These are phyloP conservation scores for Ibidorhyncha struthersii DNA, from an alignment of 2,113 vertebrate genomes.

Conservation along the genomic window DNA sequence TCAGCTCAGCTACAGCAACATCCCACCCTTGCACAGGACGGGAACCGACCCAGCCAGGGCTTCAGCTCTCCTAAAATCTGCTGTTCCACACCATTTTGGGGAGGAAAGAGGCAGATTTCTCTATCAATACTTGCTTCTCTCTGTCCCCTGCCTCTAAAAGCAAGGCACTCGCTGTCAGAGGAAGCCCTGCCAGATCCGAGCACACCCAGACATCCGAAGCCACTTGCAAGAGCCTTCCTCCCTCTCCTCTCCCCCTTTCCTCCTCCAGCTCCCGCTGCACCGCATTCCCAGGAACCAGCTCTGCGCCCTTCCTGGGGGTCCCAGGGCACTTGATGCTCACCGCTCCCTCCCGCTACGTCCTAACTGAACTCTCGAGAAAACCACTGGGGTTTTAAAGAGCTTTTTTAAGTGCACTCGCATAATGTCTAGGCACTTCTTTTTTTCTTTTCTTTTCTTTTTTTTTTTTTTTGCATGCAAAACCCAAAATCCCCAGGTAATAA, in stretches of 20 bases:
- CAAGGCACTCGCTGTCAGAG: neutral
- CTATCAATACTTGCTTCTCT: neutral
- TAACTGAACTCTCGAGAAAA: neutral
- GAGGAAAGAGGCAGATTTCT: neutral
- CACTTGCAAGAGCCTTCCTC: neutral
- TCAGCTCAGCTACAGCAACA: neutral
- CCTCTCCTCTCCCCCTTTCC: neutral
- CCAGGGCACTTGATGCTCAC: neutral
- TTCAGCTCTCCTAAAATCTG: neutral
- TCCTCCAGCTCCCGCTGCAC: neutral
- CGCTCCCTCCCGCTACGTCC: fast-evolving
- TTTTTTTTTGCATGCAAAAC: neutral
- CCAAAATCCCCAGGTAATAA: neutral
- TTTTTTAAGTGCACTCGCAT: fast-evolving
- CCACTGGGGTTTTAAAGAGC: neutral
- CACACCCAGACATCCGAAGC: fast-evolving
- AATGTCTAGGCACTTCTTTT: fast-evolving
- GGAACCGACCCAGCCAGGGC: neutral
- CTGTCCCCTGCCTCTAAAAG: neutral
- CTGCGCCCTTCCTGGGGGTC: neutral
- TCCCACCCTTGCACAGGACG: neutral
- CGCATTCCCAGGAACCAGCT: neutral
- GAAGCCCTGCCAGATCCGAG: neutral
- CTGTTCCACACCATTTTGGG: fast-evolving
- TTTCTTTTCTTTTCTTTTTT: neutral